Evolutionary conservation across 2,113 vertebrate genomes (phyloP).

Genomic region (Ifrita kowaldi): DNA sequence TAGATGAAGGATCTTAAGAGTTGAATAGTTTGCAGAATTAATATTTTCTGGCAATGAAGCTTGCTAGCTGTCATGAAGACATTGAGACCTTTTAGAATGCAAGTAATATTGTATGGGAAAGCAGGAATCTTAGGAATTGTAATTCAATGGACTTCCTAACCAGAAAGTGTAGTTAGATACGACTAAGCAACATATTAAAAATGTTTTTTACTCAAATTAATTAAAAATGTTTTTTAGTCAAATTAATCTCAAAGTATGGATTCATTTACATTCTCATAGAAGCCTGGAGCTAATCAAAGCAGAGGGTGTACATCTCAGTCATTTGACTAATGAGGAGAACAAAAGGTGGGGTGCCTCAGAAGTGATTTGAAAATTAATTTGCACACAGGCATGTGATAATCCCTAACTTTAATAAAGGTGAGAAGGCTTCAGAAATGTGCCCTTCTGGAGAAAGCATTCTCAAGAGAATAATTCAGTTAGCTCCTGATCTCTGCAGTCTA

Average conservation of each 20-base stretch:
- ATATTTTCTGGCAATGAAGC: background rate
- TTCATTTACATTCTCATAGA: background rate
- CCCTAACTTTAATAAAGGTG: background rate
- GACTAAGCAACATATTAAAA: background rate
- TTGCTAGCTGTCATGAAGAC: background rate
- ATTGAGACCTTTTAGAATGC: background rate
- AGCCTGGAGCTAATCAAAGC: background rate
- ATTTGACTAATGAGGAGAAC: background rate
- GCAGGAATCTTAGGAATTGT: background rate
- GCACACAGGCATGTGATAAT: background rate
- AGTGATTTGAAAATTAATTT: background rate
- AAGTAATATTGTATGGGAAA: background rate
- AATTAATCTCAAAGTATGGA: background rate
- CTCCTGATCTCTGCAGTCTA: background rate
- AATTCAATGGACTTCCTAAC: background rate
- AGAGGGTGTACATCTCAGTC: background rate
- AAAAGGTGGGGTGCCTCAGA: background rate
- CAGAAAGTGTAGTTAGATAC: background rate
- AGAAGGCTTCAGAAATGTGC: background rate
- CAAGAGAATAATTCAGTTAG: background rate
- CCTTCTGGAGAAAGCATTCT: background rate
- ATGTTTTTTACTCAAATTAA: background rate
- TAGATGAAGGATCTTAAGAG: background rate
- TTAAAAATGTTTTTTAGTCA: background rate
- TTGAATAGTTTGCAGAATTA: background rate